These are phyloP conservation scores for Arenaria interpres DNA, from an alignment of 2,113 vertebrate genomes.

Conservation along the genomic window DNA sequence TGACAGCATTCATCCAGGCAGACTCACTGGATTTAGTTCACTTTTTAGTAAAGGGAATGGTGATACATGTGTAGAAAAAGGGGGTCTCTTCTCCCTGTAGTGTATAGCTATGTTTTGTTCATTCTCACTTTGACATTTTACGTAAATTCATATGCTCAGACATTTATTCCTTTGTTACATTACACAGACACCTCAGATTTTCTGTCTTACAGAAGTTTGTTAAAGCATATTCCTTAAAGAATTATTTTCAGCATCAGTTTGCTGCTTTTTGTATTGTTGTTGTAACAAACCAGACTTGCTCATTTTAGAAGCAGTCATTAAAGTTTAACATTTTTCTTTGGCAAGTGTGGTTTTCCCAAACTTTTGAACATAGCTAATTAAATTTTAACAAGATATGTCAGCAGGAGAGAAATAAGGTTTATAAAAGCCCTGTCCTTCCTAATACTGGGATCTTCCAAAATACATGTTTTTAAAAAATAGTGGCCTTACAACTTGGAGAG, in stretches of 20 bases:
- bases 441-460: not conserved
- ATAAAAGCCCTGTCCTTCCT: not conserved
- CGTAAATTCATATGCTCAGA: not conserved
- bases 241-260: not conserved
- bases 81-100: not conserved
- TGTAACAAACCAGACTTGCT: not conserved
- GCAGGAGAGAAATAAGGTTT: not conserved
- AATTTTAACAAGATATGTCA: not conserved
- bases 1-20: not conserved
- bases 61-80: not conserved
- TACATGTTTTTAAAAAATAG: not conserved
- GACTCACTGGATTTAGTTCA: slow-evolving; percentile 10
- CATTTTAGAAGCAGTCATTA: not conserved
- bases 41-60: not conserved
- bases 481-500: not conserved
- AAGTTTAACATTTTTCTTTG: not conserved
- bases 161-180: not conserved
- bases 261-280: not conserved
- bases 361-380: not conserved
- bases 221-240: not conserved
- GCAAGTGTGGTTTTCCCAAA: not conserved
- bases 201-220: not conserved
- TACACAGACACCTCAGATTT: not conserved
- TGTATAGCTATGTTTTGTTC: not conserved
- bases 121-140: not conserved